Conservation (phyloP, 2,113 vertebrate genomes). For the Rhynchomys soricoides region DNA sequence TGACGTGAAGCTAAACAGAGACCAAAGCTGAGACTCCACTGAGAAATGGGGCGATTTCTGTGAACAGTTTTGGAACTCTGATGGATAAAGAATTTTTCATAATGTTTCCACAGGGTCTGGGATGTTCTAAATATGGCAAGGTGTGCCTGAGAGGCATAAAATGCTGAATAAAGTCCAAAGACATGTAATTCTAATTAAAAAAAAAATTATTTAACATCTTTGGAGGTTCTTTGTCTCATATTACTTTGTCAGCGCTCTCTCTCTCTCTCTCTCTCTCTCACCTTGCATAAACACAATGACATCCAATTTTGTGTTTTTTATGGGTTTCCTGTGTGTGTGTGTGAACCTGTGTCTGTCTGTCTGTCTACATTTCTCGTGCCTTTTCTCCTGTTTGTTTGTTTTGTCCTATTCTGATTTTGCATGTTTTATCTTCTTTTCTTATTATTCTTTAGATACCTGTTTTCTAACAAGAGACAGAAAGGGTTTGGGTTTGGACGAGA, state of each 20-base stretch:
- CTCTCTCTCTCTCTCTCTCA: neutral
- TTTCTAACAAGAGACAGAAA: neutral
- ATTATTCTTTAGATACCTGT: neutral
- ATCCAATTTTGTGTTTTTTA: neutral
- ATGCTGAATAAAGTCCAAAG: neutral
- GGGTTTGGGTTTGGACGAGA: neutral
- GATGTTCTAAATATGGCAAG: neutral
- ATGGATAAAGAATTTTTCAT: neutral
- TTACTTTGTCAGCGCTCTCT: neutral
- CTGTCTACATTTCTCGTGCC: neutral
- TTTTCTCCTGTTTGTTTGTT: neutral
- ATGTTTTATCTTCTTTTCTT: neutral
- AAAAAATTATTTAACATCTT: neutral
- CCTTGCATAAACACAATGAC: too few species aligned
- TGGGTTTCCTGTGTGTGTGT: neutral
- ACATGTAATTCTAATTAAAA: neutral
- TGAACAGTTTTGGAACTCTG: neutral
- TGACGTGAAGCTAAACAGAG: neutral
- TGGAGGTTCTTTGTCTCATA: neutral
- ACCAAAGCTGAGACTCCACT: neutral
- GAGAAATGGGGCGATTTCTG: neutral
- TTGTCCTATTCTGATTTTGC: neutral
- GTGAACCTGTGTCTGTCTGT: too few species aligned
- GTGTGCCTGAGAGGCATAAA: neutral
- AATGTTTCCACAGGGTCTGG: neutral